Percentiles rank a stretch among this genome's conserved stretches.
These are phyloP conservation scores for Pipistrellus pipistrellus DNA, from an alignment of 2,797 vertebrate species.

Conservation along the genomic window DNA sequence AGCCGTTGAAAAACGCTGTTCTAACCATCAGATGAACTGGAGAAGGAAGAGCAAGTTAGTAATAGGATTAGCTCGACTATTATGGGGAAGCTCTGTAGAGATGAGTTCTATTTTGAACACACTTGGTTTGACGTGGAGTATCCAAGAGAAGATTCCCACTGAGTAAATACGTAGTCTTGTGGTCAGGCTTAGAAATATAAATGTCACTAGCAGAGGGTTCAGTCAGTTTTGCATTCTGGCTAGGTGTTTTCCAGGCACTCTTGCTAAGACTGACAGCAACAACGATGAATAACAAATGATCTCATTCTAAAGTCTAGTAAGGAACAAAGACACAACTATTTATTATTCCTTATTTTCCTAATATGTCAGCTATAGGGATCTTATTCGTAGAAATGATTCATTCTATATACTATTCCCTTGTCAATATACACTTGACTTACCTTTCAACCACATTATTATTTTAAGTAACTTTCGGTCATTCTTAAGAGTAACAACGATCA, in stretches of 20 bases:
- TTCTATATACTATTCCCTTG: neutral
- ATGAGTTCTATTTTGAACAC: neutral
- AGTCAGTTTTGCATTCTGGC: neutral
- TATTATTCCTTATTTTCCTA: neutral
- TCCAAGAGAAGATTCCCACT: neutral
- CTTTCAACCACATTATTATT: slow-evolving; percentile 21
- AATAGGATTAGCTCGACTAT: neutral
- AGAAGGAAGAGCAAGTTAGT: neutral
- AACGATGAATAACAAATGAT: neutral
- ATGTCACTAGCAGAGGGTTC: neutral
- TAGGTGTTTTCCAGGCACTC: neutral
- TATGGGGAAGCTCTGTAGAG: neutral
- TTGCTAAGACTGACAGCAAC: neutral
- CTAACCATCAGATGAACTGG: neutral
- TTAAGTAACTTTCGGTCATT: slow-evolving; percentile 48
- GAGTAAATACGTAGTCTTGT: neutral
- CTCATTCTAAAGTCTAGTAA: neutral
- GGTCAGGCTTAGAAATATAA: neutral
- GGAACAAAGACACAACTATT: slow-evolving; percentile 23
- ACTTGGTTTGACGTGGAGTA: neutral
- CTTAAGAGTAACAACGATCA: slow-evolving; percentile 36
- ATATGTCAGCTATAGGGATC: neutral
- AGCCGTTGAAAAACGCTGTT: too few species aligned
- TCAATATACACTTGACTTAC: neutral
- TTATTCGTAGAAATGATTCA: slow-evolving; percentile 49